phyloP scores from a whole-genome alignment of 1,140 invertebrate genomes.

The Dolichoris vasculosae region DNA sequence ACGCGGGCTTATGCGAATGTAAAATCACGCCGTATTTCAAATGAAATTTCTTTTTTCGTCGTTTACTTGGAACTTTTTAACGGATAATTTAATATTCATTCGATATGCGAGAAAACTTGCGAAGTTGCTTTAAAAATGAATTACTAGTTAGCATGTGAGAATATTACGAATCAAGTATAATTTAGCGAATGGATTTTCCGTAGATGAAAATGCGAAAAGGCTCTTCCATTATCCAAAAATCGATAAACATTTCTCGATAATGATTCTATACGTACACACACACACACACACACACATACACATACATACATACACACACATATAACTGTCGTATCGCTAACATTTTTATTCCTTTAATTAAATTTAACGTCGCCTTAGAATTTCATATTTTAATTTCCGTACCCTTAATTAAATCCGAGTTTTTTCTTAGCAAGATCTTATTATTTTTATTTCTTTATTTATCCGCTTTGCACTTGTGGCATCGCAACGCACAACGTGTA shows the following conservation, averaged over 20 bases:
- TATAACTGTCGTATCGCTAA: too few relatives aligned
- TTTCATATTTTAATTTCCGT: not conserved
- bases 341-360: not conserved
- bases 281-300: too few relatives aligned
- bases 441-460: not conserved
- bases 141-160: not conserved
- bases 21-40: constrained; percentile 12
- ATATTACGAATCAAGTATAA: not conserved
- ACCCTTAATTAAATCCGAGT: not conserved
- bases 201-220: not conserved
- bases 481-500: constrained; percentile 20
- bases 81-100: constrained; percentile 2
- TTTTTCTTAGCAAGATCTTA: not conserved
- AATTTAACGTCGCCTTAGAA: not conserved
- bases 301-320: too few relatives aligned
- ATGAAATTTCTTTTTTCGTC: not conserved
- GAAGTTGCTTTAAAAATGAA: not conserved
- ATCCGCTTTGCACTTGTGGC: not conserved
- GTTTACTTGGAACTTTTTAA: not conserved
- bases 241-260: not conserved
- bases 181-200: not conserved
- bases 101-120: not conserved
- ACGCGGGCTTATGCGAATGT: constrained; percentile 2
- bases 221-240: not conserved
- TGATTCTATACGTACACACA: not conserved